phyloP scores from a whole-genome alignment of 2,888 invertebrate genomes.

The Thereva unica region DNA sequence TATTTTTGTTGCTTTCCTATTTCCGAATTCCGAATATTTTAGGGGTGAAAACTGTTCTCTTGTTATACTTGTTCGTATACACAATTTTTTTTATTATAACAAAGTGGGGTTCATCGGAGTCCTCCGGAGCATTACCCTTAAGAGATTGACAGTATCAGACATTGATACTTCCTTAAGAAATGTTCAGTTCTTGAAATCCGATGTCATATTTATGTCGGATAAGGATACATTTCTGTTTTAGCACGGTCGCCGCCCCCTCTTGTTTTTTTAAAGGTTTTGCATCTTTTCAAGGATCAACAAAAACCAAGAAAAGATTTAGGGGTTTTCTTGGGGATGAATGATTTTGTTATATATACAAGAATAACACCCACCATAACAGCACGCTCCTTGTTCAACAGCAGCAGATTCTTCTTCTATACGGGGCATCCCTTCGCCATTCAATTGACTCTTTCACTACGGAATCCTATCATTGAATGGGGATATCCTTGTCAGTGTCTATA shows the following conservation, averaged over 20 bases:
- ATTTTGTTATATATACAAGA: conserved; percentile 10
- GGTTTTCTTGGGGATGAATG: conserved; percentile 33
- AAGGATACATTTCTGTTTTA: background rate
- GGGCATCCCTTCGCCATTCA: too few species aligned
- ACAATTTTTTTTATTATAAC: too few species aligned
- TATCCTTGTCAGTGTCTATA: background rate
- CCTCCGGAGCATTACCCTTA: conserved; percentile 27
- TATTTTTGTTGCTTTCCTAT: conserved; percentile 32
- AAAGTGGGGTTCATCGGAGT: conserved; percentile 8
- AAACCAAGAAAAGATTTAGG: conserved; percentile 31
- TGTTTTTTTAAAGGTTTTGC: conserved; percentile 9
- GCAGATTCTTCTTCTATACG: too few species aligned
- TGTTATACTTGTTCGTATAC: too few species aligned
- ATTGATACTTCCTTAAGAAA: conserved; percentile 24
- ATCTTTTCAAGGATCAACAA: background rate
- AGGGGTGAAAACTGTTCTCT: too few species aligned
- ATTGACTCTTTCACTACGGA: conserved; percentile 8
- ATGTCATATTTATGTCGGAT: conserved; percentile 40
- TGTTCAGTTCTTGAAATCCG: conserved; percentile 32
- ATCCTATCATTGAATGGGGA: conserved; percentile 16
- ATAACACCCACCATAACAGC: conserved; percentile 12
- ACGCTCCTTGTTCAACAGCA: background rate
- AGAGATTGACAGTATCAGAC: conserved; percentile 33
- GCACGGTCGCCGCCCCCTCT: background rate
- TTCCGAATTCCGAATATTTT: background rate